Evolutionary conservation across 2,888 invertebrate species (phyloP).

Genomic region (Lamproptera curius): DNA sequence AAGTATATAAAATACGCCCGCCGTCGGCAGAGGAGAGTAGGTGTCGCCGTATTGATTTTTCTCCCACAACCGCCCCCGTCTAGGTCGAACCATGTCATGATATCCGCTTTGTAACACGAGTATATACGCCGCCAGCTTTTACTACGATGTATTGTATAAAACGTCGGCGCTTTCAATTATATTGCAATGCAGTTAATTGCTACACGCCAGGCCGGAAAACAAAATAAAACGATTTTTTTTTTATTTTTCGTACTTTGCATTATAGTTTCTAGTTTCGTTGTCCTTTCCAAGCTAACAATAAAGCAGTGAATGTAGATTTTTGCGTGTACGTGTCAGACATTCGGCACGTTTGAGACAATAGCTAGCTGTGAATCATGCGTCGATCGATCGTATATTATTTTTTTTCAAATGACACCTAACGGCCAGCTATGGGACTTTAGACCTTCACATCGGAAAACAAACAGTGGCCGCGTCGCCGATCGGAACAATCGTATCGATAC

Average conservation of each 20-base stretch:
- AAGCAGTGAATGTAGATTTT: conserved; percentile 24
- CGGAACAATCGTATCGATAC: conserved; percentile 22
- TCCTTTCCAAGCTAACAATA: conserved; percentile 18
- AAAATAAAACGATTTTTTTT: not conserved
- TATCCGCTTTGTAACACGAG: conserved; percentile 1
- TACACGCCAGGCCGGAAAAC: too few relatives aligned
- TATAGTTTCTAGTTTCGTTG: conserved; percentile 3
- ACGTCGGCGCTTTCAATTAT: not conserved
- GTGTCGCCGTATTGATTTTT: conserved; percentile 22
- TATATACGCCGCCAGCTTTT: conserved; percentile 9
- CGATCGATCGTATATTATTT: conserved; percentile 35
- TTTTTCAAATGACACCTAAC: conserved; percentile 2
- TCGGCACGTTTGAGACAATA: conserved; percentile 46
- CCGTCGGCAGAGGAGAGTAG: conserved; percentile 17
- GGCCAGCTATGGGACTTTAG: conserved; percentile 3
- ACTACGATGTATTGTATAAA: conserved; percentile 3
- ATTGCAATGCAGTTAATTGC: too few relatives aligned
- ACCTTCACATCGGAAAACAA: conserved; percentile 7
- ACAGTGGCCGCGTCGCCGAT: not conserved
- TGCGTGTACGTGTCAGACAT: conserved; percentile 24
- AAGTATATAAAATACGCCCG: too few relatives aligned
- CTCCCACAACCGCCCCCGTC: conserved; percentile 17
- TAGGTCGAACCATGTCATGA: conserved; percentile 1
- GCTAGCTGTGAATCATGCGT: conserved; percentile 48
- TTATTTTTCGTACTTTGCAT: not conserved